Conservation (phyloP, 2,113 vertebrate species). For the Anser brachyrhynchus region DNA sequence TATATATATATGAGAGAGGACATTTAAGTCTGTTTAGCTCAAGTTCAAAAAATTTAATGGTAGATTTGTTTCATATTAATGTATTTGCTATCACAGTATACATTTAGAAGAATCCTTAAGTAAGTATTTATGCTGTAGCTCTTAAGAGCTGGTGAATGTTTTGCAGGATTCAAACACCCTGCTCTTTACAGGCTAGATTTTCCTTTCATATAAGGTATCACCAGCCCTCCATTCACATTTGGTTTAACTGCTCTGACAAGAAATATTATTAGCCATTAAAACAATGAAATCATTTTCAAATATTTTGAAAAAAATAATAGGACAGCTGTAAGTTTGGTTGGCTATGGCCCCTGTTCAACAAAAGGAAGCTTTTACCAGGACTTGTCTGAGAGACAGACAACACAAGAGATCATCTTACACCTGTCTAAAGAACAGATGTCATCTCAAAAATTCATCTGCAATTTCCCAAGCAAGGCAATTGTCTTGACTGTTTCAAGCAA, state of each 20-base stretch:
- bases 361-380: background rate
- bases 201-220: background rate
- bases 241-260: background rate
- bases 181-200: background rate
- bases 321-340: background rate
- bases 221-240: background rate
- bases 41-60: background rate
- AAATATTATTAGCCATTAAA: background rate
- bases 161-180: background rate
- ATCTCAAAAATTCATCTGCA: background rate
- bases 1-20: background rate
- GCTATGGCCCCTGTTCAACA: background rate
- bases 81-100: background rate
- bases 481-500: constrained; percentile 6
- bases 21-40: background rate
- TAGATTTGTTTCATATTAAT: background rate
- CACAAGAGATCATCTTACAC: background rate
- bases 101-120: background rate
- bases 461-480: background rate
- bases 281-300: background rate
- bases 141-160: background rate
- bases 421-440: constrained; percentile 47
- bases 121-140: background rate
- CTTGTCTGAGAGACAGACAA: background rate
- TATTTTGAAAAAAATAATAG: background rate